Conservation (phyloP, 1,140 invertebrate genomes). For the Drosophila nasuta region DNA sequence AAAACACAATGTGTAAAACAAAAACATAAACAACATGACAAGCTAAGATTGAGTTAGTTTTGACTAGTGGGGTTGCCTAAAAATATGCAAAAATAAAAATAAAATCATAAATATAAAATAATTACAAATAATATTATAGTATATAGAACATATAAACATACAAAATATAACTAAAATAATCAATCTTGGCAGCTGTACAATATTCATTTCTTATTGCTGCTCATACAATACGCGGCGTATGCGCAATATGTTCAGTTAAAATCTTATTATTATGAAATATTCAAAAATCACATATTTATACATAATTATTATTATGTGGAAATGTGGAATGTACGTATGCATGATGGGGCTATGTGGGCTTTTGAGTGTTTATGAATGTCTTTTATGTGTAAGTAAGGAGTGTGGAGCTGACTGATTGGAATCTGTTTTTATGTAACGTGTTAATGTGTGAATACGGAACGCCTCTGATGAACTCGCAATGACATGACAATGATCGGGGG, state of each 20-base stretch:
- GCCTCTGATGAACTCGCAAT: constrained; percentile 62
- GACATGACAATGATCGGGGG: constrained; percentile 55
- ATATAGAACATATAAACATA: constrained; percentile 38
- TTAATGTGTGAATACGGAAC: constrained; percentile 34
- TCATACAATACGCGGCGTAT: constrained; percentile 48
- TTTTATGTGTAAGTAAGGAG: constrained; percentile 12
- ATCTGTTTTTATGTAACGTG: constrained; percentile 37
- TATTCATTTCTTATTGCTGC: background rate
- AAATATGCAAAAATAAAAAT: constrained; percentile 69
- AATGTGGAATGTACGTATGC: constrained; percentile 32
- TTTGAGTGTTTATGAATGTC: constrained; percentile 17
- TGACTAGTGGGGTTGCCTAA: constrained; percentile 84
- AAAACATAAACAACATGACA: constrained; percentile 65
- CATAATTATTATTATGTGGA: background rate
- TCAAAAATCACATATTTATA: constrained; percentile 14
- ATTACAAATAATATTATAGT: constrained; percentile 25
- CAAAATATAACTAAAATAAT: constrained; percentile 6
- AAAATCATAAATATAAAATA: constrained; percentile 38
- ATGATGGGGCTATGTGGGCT: constrained; percentile 49
- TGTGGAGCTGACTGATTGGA: constrained; percentile 68
- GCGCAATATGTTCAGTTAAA: constrained; percentile 36
- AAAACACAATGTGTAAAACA: constrained; percentile 68
- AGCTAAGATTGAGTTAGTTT: constrained; percentile 76
- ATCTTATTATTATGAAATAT: constrained; percentile 10
- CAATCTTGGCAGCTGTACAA: constrained; percentile 8